Percentiles rank a stretch among this genome's conserved stretches.
phyloP scores from a whole-genome alignment of 2,888 invertebrate genomes.

The Ectemnius lituratus region DNA sequence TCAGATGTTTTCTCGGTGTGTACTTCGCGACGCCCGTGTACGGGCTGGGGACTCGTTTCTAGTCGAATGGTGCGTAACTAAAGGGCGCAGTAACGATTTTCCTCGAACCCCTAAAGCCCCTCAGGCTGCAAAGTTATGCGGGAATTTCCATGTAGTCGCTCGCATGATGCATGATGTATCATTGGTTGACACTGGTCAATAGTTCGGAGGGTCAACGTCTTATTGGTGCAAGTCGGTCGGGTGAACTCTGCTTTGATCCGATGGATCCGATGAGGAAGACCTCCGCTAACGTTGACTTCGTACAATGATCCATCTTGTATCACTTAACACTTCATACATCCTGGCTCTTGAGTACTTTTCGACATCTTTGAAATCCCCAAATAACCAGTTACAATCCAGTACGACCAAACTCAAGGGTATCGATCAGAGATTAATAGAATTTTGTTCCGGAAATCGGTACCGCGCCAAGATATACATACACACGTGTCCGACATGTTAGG shows the following conservation, averaged over 20 bases:
- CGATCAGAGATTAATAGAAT: conserved; percentile 33
- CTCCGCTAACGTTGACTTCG: no score
- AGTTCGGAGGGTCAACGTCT: no score
- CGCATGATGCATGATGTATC: no score
- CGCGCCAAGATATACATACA: conserved; percentile 26
- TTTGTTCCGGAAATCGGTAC: conserved; percentile 46
- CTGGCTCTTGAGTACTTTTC: no score
- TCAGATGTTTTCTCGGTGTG: conserved; percentile 41
- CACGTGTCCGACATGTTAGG: conserved; percentile 16
- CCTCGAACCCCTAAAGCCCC: conserved; percentile 1
- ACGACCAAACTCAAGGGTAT: conserved; percentile 25
- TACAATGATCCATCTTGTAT: no score
- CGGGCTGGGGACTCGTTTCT: conserved; percentile 24
- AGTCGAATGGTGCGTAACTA: conserved; percentile 23
- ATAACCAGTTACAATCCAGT: no score
- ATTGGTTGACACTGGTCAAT: no score
- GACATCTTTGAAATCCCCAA: no score
- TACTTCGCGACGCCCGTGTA: conserved; percentile 23
- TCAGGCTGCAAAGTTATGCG: neutral
- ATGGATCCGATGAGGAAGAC: no score
- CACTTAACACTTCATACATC: no score
- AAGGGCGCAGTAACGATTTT: conserved; percentile 36
- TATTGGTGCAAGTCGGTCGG: no score
- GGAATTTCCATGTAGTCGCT: neutral
- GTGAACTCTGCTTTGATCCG: no score